phyloP scores from a whole-genome alignment of 2,888 invertebrate genomes.

The Pseudolycoriella hygida region DNA sequence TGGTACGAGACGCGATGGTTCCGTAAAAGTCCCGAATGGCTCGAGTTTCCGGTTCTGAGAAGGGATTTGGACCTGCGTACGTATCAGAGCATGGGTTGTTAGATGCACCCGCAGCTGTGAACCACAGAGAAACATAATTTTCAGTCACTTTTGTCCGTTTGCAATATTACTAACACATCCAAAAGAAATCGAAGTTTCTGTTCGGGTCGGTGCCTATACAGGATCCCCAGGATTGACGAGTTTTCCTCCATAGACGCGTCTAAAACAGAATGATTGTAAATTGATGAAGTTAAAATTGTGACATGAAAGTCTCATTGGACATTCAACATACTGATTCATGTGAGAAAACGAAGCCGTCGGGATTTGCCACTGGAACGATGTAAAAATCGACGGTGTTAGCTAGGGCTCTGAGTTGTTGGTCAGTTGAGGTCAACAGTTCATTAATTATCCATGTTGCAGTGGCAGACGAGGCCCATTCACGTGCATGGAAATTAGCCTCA shows the following conservation, averaged over 20 bases:
- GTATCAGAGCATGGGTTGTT: conserved; percentile 25
- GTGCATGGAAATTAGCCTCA: conserved; percentile 46
- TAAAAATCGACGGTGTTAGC: conserved; percentile 57
- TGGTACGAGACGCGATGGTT: conserved; percentile 26
- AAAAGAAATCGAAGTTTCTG: conserved; percentile 25
- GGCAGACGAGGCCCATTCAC: conserved; percentile 60
- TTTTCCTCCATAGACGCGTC: conserved; percentile 50
- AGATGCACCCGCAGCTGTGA: conserved; percentile 29
- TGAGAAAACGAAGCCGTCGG: conserved; percentile 16
- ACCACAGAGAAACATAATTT: conserved; percentile 19
- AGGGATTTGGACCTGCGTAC: conserved; percentile 34
- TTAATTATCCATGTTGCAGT: conserved; percentile 51
- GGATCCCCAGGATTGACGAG: conserved; percentile 31
- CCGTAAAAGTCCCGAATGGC: conserved; percentile 30
- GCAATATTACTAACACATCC: conserved; percentile 14
- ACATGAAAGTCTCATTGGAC: neutral
- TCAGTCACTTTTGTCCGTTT: no score
- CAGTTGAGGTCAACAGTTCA: conserved; percentile 41
- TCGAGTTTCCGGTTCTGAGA: conserved; percentile 37
- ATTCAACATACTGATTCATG: neutral
- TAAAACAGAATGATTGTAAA: conserved; percentile 13
- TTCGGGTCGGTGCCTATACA: conserved; percentile 22
- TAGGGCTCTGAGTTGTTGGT: conserved; percentile 34
- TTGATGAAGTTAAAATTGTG: neutral
- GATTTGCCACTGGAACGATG: conserved; percentile 52